phyloP scores from a whole-genome alignment of 37 sponge, comb jelly and placozoan genomes.

The Crambe crambe region DNA sequence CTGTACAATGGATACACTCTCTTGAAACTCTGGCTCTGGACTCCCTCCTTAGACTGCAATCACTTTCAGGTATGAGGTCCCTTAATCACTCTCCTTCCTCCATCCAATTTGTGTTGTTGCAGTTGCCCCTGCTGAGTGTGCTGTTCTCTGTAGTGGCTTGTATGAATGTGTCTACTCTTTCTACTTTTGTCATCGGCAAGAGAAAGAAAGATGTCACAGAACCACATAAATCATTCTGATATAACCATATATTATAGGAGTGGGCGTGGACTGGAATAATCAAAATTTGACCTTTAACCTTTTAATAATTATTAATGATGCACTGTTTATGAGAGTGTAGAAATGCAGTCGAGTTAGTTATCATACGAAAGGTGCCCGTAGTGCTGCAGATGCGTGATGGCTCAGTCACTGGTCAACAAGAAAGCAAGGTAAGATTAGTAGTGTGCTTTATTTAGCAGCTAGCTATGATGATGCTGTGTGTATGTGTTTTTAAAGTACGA shows the following conservation, averaged over 20 bases:
- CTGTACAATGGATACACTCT: constrained; percentile 63
- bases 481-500: neutral
- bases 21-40: constrained; percentile 25
- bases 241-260: neutral
- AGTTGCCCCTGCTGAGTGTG: constrained; percentile 39
- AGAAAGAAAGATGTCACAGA: neutral
- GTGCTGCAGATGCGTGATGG: too few relatives aligned
- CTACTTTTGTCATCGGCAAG: constrained; percentile 5
- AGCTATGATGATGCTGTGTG: neutral
- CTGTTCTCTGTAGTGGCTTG: constrained; percentile 45
- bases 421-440: neutral
- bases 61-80: constrained; percentile 40
- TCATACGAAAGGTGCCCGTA: too few relatives aligned
- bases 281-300: neutral
- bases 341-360: too few relatives aligned
- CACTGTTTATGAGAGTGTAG: too few relatives aligned
- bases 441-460: constrained; percentile 4
- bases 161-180: constrained; percentile 43
- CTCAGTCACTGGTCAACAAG: neutral
- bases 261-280: neutral
- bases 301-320: too few relatives aligned
- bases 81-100: neutral
- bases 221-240: neutral
- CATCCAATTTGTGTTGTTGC: neutral
- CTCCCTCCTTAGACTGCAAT: constrained; percentile 17